A percentile compares a stretch with the other conserved stretches of the same genome.
Conservation (phyloP, 2,113 vertebrate species). For the Sinocyclocheilus rhinocerous region DNA sequence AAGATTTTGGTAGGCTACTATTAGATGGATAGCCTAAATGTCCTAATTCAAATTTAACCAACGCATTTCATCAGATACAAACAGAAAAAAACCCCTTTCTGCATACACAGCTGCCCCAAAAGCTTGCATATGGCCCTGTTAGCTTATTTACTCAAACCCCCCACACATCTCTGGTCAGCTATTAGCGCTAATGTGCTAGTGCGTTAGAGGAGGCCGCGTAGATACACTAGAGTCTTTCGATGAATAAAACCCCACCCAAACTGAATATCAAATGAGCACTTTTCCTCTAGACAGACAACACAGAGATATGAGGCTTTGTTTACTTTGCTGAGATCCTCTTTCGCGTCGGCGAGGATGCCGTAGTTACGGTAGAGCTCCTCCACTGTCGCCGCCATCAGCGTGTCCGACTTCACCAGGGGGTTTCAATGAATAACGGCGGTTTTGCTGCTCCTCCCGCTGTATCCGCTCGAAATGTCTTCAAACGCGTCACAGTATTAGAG, state of each 20-base stretch:
- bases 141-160: neutral
- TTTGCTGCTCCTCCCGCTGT: neutral
- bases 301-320: neutral
- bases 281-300: neutral
- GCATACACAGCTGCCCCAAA: neutral
- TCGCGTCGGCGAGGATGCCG: constrained; percentile 92
- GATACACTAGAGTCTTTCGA: too few relatives aligned
- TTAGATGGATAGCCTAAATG: too few relatives aligned
- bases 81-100: neutral
- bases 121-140: neutral
- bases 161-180: neutral
- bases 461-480: neutral
- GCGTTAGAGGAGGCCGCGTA: neutral
- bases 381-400: constrained; percentile 84
- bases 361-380: constrained; percentile 97
- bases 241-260: neutral
- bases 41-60: neutral
- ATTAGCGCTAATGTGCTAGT: neutral
- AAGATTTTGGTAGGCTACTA: too few relatives aligned
- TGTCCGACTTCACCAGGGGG: constrained; percentile 44
- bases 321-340: constrained; percentile 90
- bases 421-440: neutral
- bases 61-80: neutral
- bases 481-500: neutral
- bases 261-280: neutral